phyloP scores from a whole-genome alignment of 2,888 invertebrate species.

The Syritta pipiens region DNA sequence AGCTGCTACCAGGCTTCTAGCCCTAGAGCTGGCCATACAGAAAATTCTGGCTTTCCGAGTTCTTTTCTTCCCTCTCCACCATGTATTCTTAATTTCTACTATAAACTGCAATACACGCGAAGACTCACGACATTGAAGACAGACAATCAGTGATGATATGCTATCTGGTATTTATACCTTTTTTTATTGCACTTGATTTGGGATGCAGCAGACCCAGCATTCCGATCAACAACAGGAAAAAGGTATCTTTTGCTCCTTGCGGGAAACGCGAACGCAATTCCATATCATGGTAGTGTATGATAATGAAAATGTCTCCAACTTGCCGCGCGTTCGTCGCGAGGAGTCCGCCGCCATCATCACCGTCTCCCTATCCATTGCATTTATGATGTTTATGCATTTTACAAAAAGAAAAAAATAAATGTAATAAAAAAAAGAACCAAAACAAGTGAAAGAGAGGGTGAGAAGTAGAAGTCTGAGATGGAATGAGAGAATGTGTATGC shows the following conservation, averaged over 20 bases:
- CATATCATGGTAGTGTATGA: conserved; percentile 33
- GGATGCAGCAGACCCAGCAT: conserved; percentile 48
- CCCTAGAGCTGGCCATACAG: conserved; percentile 8
- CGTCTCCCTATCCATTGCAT: conserved; percentile 42
- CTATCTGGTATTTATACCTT: conserved; percentile 35
- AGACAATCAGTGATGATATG: conserved; percentile 29
- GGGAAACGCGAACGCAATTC: conserved; percentile 30
- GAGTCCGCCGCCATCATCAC: conserved; percentile 9
- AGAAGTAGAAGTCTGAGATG: too few relatives aligned
- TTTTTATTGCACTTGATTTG: conserved; percentile 58
- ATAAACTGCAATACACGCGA: conserved; percentile 15
- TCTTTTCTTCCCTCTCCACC: background rate
- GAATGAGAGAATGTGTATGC: too few relatives aligned
- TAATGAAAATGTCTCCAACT: conserved; percentile 31
- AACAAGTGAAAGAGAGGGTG: conserved; percentile 14
- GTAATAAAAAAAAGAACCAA: conserved; percentile 9
- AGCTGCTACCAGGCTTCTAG: too few relatives aligned
- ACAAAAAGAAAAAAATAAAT: conserved; percentile 8
- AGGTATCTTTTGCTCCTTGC: conserved; percentile 11
- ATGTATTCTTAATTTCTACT: conserved; percentile 18
- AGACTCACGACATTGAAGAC: background rate
- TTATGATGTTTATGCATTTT: conserved; percentile 57
- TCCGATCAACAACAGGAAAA: conserved; percentile 36
- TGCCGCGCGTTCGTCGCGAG: too few relatives aligned
- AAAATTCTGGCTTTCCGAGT: conserved; percentile 21